A percentile compares a stretch with the other conserved stretches of the same genome.
phyloP scores from a whole-genome alignment of 2,888 invertebrate species.

The Diarsia mendica region DNA sequence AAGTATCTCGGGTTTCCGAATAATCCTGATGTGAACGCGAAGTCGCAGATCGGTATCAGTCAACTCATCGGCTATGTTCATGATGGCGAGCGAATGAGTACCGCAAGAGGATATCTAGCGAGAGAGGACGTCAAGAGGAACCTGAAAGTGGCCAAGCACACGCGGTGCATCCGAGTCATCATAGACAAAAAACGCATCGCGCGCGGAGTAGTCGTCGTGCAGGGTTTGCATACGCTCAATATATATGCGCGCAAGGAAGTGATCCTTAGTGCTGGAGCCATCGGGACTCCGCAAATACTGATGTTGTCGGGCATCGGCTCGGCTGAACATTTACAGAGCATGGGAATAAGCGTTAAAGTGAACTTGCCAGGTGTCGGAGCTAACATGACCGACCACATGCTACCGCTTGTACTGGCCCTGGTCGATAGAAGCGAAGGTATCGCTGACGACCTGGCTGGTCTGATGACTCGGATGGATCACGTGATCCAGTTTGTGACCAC shows the following conservation, averaged over 20 bases:
- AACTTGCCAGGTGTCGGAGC: constrained; percentile 78
- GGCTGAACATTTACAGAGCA: constrained; percentile 69
- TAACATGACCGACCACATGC: constrained; percentile 76
- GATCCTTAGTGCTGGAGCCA: constrained; percentile 78
- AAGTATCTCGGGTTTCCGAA: constrained; percentile 70
- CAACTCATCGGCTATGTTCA: constrained; percentile 74
- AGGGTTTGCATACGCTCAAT: constrained; percentile 48
- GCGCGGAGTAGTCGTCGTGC: constrained; percentile 72
- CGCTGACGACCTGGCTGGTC: constrained; percentile 27
- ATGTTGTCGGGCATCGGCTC: constrained; percentile 82
- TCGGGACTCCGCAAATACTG: constrained; percentile 79
- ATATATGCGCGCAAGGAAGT: constrained; percentile 77
- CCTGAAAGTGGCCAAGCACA: constrained; percentile 73
- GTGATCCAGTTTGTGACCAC: constrained; percentile 62
- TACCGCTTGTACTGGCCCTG: constrained; percentile 70
- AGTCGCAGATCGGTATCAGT: constrained; percentile 78
- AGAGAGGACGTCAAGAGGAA: constrained; percentile 66
- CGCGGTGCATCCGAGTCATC: constrained; percentile 76
- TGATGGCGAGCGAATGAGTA: constrained; percentile 76
- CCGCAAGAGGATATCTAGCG: constrained; percentile 77
- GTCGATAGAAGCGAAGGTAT: constrained; percentile 65
- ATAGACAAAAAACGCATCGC: constrained; percentile 71
- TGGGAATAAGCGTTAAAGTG: constrained; percentile 70
- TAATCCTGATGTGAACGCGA: constrained; percentile 78
- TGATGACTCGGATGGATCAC: constrained; percentile 45